Base-by-base conservation (phyloP, 2,888 invertebrate genomes). In the Synergus umbraculus region DNA sequence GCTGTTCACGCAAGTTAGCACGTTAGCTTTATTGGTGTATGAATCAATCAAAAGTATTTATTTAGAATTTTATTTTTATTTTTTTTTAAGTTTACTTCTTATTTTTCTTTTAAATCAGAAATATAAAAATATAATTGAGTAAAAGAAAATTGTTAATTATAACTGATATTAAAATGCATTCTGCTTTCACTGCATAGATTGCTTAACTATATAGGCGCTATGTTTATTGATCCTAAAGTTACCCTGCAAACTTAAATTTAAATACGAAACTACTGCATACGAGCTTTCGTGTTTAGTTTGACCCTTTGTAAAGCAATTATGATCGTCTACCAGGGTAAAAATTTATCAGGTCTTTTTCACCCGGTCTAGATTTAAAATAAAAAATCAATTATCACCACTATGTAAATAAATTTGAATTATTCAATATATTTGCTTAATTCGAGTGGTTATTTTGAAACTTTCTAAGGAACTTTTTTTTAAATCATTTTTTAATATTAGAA, bases 221-320 rank as follows among this genome's bases (percentile, higher is more conserved):
- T 64, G 22, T 64, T n/a, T 66, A 66, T 66, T 66, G 66, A 66
- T 66, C 37, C 37, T 37, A 43, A 37, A 65, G 15, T 65, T 65
- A 65, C 4, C 66, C 66, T 9, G 66, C 43, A 37, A 66, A 66
- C 43, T 66, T 15, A 66, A 66, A 66, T 66, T 66, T 66, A n/a
- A 66, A 66, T 66, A 43, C 37, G n/a, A 43, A 44, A 66, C 66
- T 37, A 66, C 66, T 66, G 66, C 66, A 66, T 66, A 66, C 43
- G 12, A 66, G 18, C 66, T 66, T 65, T 43, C 66, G 66, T 66
- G 66, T n/a, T 10, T 63, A 29, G 66, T n/a, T n/a, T 18, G 66
- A 66, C 9, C 41, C 66, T 18, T 66, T n/a, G 43, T 66, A 4
- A 43, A 66, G 43, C 9, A 66, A 66, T 66, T 43, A 66, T 66